phyloP scores from a whole-genome alignment of 2,113 vertebrate genomes.

The Scalopus aquaticus region DNA sequence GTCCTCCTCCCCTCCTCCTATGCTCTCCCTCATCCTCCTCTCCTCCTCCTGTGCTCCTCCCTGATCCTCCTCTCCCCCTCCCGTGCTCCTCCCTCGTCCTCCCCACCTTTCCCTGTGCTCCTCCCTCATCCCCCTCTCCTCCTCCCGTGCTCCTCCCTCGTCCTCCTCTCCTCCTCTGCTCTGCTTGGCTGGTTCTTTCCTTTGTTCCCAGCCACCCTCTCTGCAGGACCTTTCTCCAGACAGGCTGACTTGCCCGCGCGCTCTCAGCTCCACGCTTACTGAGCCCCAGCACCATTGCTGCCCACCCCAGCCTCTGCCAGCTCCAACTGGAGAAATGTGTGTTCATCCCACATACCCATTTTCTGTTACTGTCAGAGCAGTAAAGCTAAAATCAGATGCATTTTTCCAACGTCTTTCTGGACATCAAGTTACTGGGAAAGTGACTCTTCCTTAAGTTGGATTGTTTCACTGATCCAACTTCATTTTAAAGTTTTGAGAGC shows the following conservation, averaged over 20 bases:
- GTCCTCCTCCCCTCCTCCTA: too few species aligned
- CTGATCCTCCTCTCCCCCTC: too few species aligned
- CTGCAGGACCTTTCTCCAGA: accelerated
- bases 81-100: too few species aligned
- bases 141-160: too few species aligned
- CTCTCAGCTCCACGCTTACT: background rate
- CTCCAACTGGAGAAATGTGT: background rate
- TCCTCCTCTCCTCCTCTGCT: background rate
- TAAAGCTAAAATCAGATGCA: background rate
- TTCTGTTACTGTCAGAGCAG: background rate
- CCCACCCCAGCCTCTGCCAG: background rate
- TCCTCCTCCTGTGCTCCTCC: too few species aligned
- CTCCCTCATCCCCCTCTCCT: background rate
- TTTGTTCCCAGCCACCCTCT: background rate
- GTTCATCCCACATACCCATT: background rate
- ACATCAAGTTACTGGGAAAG: background rate
- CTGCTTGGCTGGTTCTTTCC: background rate
- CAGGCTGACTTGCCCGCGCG: too few species aligned
- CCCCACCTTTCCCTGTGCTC: background rate
- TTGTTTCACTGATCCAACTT: background rate
- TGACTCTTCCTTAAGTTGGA: background rate
- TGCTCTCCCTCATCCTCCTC: too few species aligned
- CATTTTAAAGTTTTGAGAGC: background rate
- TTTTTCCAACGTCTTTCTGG: background rate
- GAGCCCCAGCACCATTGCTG: background rate